Evolutionary conservation across 2,888 invertebrate genomes (phyloP), one percentile per base, ranked within the genome.

Genomic region (Theodoxus fluviatilis): DNA sequence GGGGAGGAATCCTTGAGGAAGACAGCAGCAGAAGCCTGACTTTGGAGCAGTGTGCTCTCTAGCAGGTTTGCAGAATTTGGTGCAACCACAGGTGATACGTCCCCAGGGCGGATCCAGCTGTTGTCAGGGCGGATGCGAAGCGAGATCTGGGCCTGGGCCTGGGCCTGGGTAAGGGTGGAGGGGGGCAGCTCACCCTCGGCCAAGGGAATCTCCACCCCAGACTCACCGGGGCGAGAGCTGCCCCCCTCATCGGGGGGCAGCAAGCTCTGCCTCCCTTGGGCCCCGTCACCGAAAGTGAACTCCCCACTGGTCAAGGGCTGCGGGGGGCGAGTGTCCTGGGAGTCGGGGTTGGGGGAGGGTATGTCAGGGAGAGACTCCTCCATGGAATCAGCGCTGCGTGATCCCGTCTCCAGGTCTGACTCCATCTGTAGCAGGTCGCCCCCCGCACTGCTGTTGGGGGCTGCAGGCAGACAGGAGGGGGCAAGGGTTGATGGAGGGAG

Each of bases 331-430:
- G 25, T n/a, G 22, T 73, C 68, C 25, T 61, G 37, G 15, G 55
- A 37, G n/a, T 43, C 59, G n/a, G 71, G 73, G 6, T 75, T 72
- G 28, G 81, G 81, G 1, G 80, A 79, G 0, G 77, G 75, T 6
- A 76, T 65, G 64, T 83, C 81, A 15, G 80, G 78, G 0, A 78
- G 67, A 6, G 77, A 78, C 37, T 82, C 82, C 33, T 83, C 84
- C 67, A 81, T 79, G 6, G 83, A 83, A 73, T 83, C 83, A 7
- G 83, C 81, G 76, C 81, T 83, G 63, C 80, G 79, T 0, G 82
- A 83, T 66, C 77, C 80, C 15, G 75, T 76, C 69, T 83, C 84
- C 47, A 80, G 70, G 57, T 83, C 83, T 25, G 75, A 71, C 57
- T 79, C 80, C 31, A 79, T 74, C 1, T 64, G 64, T 7, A 75